Evolutionary conservation across 2,797 vertebrate species (phyloP).

Genomic region (Sebastes miniatus): DNA sequence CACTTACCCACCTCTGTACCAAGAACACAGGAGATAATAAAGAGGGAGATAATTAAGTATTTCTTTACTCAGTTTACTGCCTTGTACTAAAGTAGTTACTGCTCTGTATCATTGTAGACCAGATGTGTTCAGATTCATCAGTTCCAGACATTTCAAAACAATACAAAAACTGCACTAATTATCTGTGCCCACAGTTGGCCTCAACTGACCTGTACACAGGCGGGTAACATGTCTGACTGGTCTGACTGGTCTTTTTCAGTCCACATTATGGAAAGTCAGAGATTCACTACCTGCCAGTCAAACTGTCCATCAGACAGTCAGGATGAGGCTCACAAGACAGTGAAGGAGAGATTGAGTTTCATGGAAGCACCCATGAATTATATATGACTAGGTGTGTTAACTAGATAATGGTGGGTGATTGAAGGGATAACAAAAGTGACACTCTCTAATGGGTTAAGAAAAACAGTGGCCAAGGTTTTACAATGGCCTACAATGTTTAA

Average conservation of each 20-base stretch:
- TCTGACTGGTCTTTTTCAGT: not conserved
- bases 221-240: not conserved
- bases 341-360: conserved; percentile 60
- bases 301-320: conserved; percentile 17
- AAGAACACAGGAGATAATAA: not conserved
- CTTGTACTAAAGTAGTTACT: not conserved
- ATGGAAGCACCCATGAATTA: conserved; percentile 67
- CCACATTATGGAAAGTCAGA: conserved; percentile 14
- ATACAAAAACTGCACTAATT: not conserved
- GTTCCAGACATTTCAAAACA: not conserved
- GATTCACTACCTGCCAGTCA: conserved; percentile 37
- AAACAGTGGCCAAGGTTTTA: not conserved
- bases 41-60: not conserved
- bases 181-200: not conserved
- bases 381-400: conserved; percentile 52
- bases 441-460: not conserved
- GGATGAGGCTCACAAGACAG: conserved; percentile 28
- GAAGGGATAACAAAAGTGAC: conserved; percentile 21
- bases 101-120: not conserved
- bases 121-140: not conserved
- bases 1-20: not conserved
- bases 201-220: not conserved
- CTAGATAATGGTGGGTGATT: conserved; percentile 43
- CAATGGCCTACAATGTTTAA: not conserved
- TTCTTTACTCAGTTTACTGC: not conserved